These are phyloP conservation scores for Caenorhabditis auriculariae DNA, from an alignment of 2,888 invertebrate genomes.

Conservation along the genomic window DNA sequence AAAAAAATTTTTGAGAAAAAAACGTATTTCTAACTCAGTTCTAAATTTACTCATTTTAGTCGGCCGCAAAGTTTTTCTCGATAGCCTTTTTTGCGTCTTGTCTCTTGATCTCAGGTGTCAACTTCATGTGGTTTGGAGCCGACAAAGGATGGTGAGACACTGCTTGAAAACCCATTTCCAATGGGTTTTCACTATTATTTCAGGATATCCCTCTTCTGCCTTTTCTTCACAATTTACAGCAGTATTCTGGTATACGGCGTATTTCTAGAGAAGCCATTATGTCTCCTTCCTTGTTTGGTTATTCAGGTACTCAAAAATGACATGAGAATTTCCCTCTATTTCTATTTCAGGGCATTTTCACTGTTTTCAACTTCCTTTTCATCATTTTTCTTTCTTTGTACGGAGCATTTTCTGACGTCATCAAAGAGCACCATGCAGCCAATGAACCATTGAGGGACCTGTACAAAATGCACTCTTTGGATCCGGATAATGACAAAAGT, in stretches of 20 bases:
- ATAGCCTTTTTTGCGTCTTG: constrained; percentile 18
- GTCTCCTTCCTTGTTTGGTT: constrained; percentile 25
- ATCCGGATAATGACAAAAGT: constrained; percentile 35
- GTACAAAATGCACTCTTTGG: constrained; percentile 20
- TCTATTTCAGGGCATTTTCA: constrained; percentile 18
- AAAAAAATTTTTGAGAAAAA: no score
- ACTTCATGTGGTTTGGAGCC: constrained; percentile 16
- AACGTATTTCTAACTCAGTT: no score
- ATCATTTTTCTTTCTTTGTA: constrained; percentile 10
- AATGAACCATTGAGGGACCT: constrained; percentile 15
- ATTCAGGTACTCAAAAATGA: no score
- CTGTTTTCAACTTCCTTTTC: constrained; percentile 10
- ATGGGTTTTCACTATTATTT: background rate
- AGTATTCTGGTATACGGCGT: constrained; percentile 17
- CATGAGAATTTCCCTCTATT: no score
- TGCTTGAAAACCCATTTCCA: background rate
- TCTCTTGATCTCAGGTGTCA: constrained; percentile 17
- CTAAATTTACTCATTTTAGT: constrained; percentile 13
- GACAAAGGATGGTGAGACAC: constrained; percentile 12
- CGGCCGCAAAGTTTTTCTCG: constrained; percentile 26
- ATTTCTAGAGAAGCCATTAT: constrained; percentile 22
- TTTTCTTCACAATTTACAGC: constrained; percentile 24
- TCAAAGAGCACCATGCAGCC: constrained; percentile 16
- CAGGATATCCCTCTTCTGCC: constrained; percentile 22
- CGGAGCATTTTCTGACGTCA: constrained; percentile 21